Evolutionary conservation across 2,113 vertebrate species (phyloP).

Genomic region (Sorex fumeus): DNA sequence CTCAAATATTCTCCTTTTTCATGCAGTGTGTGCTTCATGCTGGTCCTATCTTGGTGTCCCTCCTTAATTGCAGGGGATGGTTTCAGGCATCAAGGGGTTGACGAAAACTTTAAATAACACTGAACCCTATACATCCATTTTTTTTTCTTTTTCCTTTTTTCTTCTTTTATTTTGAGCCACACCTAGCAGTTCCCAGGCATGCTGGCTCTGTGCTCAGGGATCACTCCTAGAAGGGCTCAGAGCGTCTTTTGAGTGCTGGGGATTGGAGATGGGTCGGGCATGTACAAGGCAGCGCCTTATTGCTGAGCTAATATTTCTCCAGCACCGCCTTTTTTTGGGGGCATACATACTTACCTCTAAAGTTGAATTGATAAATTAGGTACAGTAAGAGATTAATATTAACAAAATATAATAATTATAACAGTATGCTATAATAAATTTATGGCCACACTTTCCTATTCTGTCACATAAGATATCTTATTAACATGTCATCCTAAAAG

Average conservation of each 20-base stretch:
- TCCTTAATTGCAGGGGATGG: not conserved
- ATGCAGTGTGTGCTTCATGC: not conserved
- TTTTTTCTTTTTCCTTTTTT: too few species aligned
- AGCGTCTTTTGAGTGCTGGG: too few species aligned
- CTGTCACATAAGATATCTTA: slow-evolving; percentile 8
- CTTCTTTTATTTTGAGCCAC: too few species aligned
- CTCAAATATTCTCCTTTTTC: not conserved
- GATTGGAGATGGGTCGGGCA: too few species aligned
- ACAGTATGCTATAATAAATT: not conserved
- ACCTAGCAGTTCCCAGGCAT: too few species aligned
- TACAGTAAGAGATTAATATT: not conserved
- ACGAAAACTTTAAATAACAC: not conserved
- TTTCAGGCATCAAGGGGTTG: not conserved
- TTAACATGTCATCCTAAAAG: not conserved
- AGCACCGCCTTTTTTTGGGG: too few species aligned
- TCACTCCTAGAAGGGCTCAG: too few species aligned
- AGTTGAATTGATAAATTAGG: not conserved
- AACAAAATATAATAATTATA: slow-evolving; percentile 18
- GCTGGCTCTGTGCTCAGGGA: too few species aligned
- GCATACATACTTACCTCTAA: not conserved
- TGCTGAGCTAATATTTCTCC: too few species aligned
- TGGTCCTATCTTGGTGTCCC: not conserved
- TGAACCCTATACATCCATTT: not conserved
- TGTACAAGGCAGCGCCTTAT: too few species aligned
- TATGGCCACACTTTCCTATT: not conserved